A percentile compares a stretch with the other conserved stretches of the same genome.
Conservation (phyloP, 2,797 vertebrate genomes). For the Molossus alvarezi region DNA sequence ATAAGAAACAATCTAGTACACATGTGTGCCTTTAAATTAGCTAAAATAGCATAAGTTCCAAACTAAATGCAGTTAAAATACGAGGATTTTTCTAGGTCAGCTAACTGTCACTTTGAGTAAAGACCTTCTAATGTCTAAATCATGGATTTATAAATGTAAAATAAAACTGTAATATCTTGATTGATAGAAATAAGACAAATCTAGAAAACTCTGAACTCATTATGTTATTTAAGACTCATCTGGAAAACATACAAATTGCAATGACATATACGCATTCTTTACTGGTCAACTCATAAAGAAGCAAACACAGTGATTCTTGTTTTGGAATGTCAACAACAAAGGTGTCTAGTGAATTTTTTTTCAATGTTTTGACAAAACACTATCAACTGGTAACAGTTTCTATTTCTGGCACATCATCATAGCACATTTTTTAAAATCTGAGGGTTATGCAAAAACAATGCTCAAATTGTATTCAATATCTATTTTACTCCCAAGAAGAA, state of each 20-base stretch:
- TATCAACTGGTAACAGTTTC: not conserved
- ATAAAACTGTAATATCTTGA: not conserved
- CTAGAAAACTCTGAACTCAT: not conserved
- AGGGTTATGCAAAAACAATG: not conserved
- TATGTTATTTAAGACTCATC: not conserved
- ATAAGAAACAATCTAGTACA: conserved; percentile 65
- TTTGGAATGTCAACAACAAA: not conserved
- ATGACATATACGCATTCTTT: not conserved
- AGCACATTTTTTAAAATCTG: not conserved
- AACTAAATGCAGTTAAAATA: conserved; percentile 66
- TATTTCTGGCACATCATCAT: not conserved
- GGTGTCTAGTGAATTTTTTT: not conserved
- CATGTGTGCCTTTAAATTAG: conserved; percentile 65
- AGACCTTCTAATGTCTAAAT: not conserved
- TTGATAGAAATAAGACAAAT: not conserved
- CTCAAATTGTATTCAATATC: not conserved
- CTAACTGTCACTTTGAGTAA: not conserved
- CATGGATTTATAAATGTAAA: not conserved
- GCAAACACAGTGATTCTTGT: not conserved
- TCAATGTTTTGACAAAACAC: not conserved
- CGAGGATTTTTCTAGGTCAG: not conserved
- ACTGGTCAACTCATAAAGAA: not conserved
- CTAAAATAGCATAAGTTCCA: conserved; percentile 61
- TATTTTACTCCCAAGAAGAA: not conserved
- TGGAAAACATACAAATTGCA: not conserved